A percentile compares a stretch with the other conserved stretches of the same genome.
Evolutionary conservation across 2,113 vertebrate genomes (phyloP).

Genomic region (Tylochromis polylepis): DNA sequence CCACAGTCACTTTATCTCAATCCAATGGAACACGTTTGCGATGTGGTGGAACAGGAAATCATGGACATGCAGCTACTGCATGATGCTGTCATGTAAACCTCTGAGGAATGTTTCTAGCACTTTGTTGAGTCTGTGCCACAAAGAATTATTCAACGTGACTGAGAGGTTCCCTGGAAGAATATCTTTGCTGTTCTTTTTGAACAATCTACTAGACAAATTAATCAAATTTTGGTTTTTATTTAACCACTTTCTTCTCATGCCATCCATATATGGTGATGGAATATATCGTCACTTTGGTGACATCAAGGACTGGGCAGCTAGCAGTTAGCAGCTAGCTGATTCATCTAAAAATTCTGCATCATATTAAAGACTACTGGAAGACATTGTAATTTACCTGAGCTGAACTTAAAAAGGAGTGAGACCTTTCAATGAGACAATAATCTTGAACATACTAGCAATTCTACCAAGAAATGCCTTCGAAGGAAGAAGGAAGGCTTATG

Average conservation of each 20-base stretch:
- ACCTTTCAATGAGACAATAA: neutral
- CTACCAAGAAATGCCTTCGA: neutral
- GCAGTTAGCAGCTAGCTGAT: neutral
- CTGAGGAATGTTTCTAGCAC: neutral
- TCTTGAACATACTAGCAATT: neutral
- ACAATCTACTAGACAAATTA: neutral
- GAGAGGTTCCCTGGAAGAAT: neutral
- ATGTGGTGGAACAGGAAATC: neutral
- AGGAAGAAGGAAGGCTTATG: neutral
- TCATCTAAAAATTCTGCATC: neutral
- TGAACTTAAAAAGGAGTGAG: neutral
- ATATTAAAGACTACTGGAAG: neutral
- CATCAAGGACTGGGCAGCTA: neutral
- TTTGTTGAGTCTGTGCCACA: neutral
- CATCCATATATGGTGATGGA: neutral
- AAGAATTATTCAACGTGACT: neutral
- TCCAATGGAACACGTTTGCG: neutral
- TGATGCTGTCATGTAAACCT: neutral
- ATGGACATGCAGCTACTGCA: neutral
- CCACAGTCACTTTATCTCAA: neutral
- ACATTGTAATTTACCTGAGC: accelerated
- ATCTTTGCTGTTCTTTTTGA: neutral
- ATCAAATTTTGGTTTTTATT: accelerated
- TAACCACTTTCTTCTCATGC: neutral
- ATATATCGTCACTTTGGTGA: neutral